Conservation (phyloP, 2,888 invertebrate genomes). For the Ditylenchus weischeri region DNA sequence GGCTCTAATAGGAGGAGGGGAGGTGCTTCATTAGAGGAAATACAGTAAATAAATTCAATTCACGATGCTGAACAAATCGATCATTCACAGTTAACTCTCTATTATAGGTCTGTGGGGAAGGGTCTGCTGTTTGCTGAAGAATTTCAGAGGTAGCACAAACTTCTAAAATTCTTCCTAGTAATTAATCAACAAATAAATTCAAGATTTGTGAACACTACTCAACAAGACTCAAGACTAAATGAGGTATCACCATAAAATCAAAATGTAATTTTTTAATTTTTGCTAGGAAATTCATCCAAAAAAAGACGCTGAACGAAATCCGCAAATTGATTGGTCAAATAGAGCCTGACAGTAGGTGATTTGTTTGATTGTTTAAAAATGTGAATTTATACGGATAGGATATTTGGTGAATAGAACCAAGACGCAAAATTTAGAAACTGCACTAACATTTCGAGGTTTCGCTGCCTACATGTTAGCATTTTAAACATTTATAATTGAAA, state of each 20-base stretch:
- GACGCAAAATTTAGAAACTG: background rate
- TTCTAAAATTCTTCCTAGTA: no score
- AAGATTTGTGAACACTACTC: conserved; percentile 61
- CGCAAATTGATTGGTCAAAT: conserved; percentile 12
- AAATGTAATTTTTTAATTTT: no score
- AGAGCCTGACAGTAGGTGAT: background rate
- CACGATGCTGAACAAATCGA: no score
- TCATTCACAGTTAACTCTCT: no score
- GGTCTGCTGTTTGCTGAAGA: conserved; percentile 14
- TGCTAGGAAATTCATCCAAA: conserved; percentile 27
- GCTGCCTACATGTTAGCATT: conserved; percentile 98
- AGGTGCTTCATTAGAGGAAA: no score
- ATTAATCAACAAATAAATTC: no score
- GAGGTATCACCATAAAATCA: conserved; percentile 69
- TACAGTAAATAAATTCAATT: no score
- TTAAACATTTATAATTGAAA: conserved; percentile 59
- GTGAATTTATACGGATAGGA: background rate
- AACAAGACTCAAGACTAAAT: conserved; percentile 92
- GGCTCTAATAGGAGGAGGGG: no score
- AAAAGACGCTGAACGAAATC: conserved; percentile 24
- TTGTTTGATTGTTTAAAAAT: background rate
- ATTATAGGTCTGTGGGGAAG: background rate
- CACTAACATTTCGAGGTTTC: conserved; percentile 83
- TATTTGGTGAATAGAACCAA: no score
- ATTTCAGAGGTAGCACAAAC: conserved; percentile 28